Evolutionary conservation across 2,888 invertebrate genomes (phyloP), one percentile per base, ranked within the genome.

Genomic region (Andrena bucephala): DNA sequence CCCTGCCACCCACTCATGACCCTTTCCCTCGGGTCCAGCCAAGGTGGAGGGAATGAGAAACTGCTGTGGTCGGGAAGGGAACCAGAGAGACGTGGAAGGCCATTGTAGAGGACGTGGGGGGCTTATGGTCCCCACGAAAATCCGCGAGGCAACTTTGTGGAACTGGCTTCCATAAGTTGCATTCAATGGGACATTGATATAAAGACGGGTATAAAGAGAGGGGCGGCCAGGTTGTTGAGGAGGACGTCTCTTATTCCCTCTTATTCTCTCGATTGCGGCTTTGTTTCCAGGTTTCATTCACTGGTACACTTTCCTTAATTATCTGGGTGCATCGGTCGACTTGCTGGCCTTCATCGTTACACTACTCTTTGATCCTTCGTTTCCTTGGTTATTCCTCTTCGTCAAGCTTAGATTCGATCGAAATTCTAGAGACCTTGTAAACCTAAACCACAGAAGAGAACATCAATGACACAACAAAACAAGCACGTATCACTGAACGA

Each of bases 141-240:
- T 91, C 91, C 90, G 89, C 87, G 87, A 88, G 87, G 89, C 87
- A 92, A 92, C 91, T 91, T 92, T 90, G 87, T 89, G 85, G 87
- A 90, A 87, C 89, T 90, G 89, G 89, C 90, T 91, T 91, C 86
- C 91, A 90, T 92, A 92, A 92, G 91, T 91, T 90, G 89, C 89
- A 89, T 90, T 92, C 89, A 92, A 92, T 91, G 91, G 89, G 88
- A 91, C 92, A 90, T 90, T 85, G 90, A 87, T 90, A 92, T 92
- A 91, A 92, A 92, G 91, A 91, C 90, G 20, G 84, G 85, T 85
- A 84, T 87, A 84, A 87, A 84, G 86, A 85, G 72, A 42, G 75
- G 84, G 76, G 77, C 31, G 80, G 62, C 54, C 63, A 80, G 80
- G 85, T 87, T 78, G 84, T 84, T 78, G 65, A 63, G 63, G 54